These are phyloP conservation scores for Natator depressus DNA, from an alignment of 2,113 vertebrate genomes.

Conservation along the genomic window DNA sequence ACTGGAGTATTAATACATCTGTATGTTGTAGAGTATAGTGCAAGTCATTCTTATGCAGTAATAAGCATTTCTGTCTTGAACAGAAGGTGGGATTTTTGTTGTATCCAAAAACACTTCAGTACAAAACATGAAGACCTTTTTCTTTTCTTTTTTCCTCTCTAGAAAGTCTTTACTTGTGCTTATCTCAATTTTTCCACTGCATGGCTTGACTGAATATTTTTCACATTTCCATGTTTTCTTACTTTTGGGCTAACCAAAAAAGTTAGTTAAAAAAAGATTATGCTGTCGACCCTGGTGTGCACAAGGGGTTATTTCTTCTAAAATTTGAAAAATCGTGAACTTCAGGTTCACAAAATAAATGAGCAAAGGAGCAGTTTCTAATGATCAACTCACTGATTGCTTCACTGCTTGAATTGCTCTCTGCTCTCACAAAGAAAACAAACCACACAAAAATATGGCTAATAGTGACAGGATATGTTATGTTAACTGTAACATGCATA, in stretches of 20 bases:
- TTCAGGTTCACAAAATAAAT: slow-evolving; percentile 51
- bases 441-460: slow-evolving; percentile 16
- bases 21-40: not conserved
- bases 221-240: not conserved
- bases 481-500: not conserved
- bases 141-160: not conserved
- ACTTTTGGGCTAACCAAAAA: not conserved
- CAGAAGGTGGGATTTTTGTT: not conserved
- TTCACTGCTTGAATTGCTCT: slow-evolving; percentile 42
- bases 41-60: not conserved
- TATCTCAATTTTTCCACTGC: slow-evolving; percentile 3
- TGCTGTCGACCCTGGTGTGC: not conserved
- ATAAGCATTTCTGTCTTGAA: slow-evolving; percentile 19
- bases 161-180: not conserved
- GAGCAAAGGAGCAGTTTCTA: slow-evolving; percentile 51
- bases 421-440: slow-evolving; percentile 19
- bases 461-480: not conserved
- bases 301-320: not conserved
- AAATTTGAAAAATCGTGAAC: slow-evolving; percentile 12
- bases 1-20: not conserved
- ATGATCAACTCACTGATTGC: slow-evolving; percentile 32
- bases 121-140: not conserved
- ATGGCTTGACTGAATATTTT: slow-evolving; percentile 13
- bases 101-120: not conserved
- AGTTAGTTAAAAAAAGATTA: not conserved